Conservation (phyloP, 2,888 invertebrate species). For the Caenorhabditis sp. region DNA sequence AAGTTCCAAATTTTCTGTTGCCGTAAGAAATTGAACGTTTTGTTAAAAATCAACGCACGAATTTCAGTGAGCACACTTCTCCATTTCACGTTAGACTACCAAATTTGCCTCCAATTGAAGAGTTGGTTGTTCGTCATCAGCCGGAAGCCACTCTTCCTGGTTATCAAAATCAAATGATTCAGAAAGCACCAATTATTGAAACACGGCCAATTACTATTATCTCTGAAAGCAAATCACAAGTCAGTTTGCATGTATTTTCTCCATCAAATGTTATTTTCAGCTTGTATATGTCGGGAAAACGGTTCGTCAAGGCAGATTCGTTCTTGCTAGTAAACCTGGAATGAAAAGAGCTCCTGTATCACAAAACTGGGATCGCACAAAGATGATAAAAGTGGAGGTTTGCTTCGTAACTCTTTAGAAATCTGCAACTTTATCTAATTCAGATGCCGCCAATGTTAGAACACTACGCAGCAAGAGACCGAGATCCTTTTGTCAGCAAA, state of each 20-base stretch:
- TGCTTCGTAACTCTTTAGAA: no score
- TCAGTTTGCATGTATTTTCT: no score
- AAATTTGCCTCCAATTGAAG: neutral
- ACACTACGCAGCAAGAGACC: slow-evolving; percentile 5
- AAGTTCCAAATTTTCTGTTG: neutral
- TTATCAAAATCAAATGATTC: no score
- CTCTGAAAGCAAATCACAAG: no score
- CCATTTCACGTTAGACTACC: no score
- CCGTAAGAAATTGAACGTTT: no score
- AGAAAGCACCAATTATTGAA: no score
- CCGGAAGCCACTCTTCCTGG: no score
- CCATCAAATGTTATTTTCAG: no score
- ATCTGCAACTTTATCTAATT: neutral
- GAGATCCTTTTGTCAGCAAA: neutral
- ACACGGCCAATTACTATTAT: no score
- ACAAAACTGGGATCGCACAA: neutral
- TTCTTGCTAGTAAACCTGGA: neutral
- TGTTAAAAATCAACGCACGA: no score
- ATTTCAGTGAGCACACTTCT: neutral
- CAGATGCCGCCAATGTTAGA: slow-evolving; percentile 14
- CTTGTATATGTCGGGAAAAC: neutral
- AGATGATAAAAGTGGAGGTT: slow-evolving; percentile 17
- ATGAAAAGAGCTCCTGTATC: neutral
- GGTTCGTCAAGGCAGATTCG: neutral
- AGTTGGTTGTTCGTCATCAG: no score